Evolutionary conservation across 2,888 invertebrate genomes (phyloP).

Genomic region (Salticus scenicus): DNA sequence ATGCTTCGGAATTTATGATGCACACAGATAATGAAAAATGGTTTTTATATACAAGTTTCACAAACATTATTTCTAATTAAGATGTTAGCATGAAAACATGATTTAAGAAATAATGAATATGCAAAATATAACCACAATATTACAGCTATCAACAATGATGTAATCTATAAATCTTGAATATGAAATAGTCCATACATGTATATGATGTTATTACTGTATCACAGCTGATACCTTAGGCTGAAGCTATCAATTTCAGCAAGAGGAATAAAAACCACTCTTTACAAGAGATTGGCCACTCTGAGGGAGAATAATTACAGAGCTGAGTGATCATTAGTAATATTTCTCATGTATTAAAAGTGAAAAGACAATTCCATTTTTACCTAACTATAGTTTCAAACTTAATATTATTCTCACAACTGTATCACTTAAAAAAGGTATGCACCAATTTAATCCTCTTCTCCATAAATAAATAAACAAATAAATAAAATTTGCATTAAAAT

Average conservation of each 20-base stretch:
- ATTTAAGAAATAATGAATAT: slow-evolving; percentile 9
- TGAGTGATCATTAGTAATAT: background rate
- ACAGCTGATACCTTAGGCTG: slow-evolving; percentile 70
- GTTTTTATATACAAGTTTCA: background rate
- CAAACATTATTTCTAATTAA: background rate
- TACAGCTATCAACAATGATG: background rate
- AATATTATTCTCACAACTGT: too few relatives aligned
- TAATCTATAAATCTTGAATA: slow-evolving; percentile 6
- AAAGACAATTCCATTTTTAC: too few relatives aligned
- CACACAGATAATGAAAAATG: background rate
- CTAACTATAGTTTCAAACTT: too few relatives aligned
- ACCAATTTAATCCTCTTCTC: too few relatives aligned
- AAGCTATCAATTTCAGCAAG: slow-evolving; percentile 62
- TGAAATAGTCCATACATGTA: slow-evolving; percentile 18
- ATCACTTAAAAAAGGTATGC: too few relatives aligned
- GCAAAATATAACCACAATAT: background rate
- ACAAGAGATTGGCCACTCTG: slow-evolving; percentile 12
- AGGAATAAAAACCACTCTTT: slow-evolving; percentile 39
- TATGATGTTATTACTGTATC: slow-evolving; percentile 39
- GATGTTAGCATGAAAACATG: background rate
- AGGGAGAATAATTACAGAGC: slow-evolving; percentile 18
- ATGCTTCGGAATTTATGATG: background rate
- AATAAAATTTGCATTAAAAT: too few relatives aligned
- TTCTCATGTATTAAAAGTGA: too few relatives aligned
- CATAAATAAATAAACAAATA: too few relatives aligned